Evolutionary conservation across 2,888 invertebrate species (phyloP).

Genomic region (Chrysolina haemoptera): DNA sequence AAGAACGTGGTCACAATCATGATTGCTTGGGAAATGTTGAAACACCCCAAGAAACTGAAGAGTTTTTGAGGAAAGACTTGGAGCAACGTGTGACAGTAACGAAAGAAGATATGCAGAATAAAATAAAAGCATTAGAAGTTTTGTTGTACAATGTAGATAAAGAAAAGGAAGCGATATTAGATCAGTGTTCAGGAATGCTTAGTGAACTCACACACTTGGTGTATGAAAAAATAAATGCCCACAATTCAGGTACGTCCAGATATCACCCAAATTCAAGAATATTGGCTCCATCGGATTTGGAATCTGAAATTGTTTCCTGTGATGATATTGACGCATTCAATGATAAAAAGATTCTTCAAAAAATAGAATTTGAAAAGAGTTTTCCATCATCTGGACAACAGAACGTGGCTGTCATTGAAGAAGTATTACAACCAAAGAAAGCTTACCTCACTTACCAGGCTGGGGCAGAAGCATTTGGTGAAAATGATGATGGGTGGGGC

Average conservation of each 20-base stretch:
- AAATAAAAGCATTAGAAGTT: conserved; percentile 67
- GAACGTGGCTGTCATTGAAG: conserved; percentile 48
- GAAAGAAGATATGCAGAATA: conserved; percentile 63
- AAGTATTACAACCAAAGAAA: conserved; percentile 54
- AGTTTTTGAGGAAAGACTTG: conserved; percentile 2
- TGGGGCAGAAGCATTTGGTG: conserved; percentile 59
- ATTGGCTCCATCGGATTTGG: conserved; percentile 39
- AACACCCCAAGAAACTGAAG: not conserved
- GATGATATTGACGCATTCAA: conserved; percentile 42
- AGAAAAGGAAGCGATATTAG: conserved; percentile 65
- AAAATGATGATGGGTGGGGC: conserved; percentile 77
- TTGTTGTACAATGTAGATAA: conserved; percentile 67
- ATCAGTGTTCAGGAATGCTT: conserved; percentile 65
- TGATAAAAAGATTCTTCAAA: conserved; percentile 44
- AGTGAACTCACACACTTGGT: conserved; percentile 65
- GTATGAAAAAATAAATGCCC: conserved; percentile 51
- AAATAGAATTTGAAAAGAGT: conserved; percentile 52
- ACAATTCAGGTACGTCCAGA: conserved; percentile 8
- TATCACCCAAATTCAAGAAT: not conserved
- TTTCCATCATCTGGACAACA: conserved; percentile 45
- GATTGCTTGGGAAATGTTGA: not conserved
- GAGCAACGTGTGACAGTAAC: conserved; percentile 52
- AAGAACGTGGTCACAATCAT: not conserved
- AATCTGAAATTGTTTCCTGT: conserved; percentile 53
- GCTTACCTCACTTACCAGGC: conserved; percentile 64